phyloP scores from a whole-genome alignment of 2,888 invertebrate genomes.

The Philhelius pedissequus region DNA sequence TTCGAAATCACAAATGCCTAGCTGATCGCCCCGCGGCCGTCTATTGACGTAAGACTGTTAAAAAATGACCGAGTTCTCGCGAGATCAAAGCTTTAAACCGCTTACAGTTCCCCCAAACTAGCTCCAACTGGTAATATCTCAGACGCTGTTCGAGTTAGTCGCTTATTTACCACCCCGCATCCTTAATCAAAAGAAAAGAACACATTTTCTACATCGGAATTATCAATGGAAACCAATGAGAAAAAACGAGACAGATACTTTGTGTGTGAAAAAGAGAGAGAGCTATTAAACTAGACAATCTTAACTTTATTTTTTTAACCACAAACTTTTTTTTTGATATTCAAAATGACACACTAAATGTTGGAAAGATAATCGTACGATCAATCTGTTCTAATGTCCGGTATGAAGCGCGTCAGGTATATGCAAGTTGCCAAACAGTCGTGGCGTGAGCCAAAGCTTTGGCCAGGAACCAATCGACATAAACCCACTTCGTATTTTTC shows the following conservation, averaged over 20 bases:
- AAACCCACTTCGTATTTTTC: constrained; percentile 74
- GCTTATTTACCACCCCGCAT: constrained; percentile 34
- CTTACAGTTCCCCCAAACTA: constrained; percentile 47
- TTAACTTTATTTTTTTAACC: not conserved
- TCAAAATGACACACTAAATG: not conserved
- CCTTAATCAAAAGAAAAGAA: constrained; percentile 33
- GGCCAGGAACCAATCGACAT: constrained; percentile 74
- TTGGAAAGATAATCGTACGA: no score
- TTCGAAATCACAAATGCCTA: constrained; percentile 16
- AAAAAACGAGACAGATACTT: not conserved
- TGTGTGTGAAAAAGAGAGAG: not conserved
- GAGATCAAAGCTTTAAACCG: constrained; percentile 1
- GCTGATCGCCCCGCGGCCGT: not conserved
- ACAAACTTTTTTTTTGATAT: not conserved
- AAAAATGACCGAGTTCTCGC: constrained; percentile 14
- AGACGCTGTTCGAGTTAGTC: no score
- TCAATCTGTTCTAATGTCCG: constrained; percentile 71
- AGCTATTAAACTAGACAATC: not conserved
- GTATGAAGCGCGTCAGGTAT: constrained; percentile 72
- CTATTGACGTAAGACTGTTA: constrained; percentile 41
- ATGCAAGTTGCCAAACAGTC: constrained; percentile 75
- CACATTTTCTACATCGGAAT: not conserved
- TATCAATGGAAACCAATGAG: not conserved
- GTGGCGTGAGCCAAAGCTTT: constrained; percentile 75
- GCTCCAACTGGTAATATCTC: constrained; percentile 50